Conservation (phyloP, 2,888 invertebrate genomes). For the Melipona bicolor region DNA sequence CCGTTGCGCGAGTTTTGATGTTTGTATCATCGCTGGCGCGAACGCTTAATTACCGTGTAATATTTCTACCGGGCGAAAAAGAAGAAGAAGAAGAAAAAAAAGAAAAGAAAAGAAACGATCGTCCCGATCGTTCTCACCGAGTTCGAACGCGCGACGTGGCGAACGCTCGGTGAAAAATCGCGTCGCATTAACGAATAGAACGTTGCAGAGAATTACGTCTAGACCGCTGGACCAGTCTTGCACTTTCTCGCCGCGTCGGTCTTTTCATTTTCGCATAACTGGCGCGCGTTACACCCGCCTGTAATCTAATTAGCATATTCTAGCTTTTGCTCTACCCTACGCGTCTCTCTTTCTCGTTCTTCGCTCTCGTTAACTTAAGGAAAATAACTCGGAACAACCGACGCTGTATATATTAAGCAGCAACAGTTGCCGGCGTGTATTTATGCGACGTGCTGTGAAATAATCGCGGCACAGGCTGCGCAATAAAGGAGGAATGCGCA, state of each 20-base stretch:
- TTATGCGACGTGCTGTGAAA: conserved; percentile 34
- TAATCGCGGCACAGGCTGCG: conserved; percentile 14
- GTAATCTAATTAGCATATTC: conserved; percentile 59
- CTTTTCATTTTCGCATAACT: conserved; percentile 51
- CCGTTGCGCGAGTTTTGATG: conserved; percentile 58
- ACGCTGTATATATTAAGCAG: background rate
- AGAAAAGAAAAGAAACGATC: background rate
- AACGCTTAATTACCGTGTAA: conserved; percentile 19
- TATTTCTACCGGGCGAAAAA: background rate
- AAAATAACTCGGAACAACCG: conserved; percentile 32
- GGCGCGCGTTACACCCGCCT: conserved; percentile 24
- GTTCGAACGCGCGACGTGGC: conserved; percentile 15
- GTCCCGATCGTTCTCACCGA: conserved; percentile 16
- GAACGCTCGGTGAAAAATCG: conserved; percentile 41
- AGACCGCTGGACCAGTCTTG: conserved; percentile 31
- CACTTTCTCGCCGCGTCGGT: conserved; percentile 15
- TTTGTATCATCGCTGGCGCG: conserved; percentile 40
- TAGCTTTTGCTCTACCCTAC: conserved; percentile 44
- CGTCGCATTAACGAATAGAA: conserved; percentile 45
- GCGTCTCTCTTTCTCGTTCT: background rate
- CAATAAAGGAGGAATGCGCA: conserved; percentile 21
- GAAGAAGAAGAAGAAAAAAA: background rate
- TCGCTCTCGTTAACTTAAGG: conserved; percentile 30
- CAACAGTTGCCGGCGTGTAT: background rate
- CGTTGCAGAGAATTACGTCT: conserved; percentile 12